Percentiles rank a stretch among this genome's conserved stretches.
phyloP scores from a whole-genome alignment of 2,888 invertebrate species.

The Hololepta plana region DNA sequence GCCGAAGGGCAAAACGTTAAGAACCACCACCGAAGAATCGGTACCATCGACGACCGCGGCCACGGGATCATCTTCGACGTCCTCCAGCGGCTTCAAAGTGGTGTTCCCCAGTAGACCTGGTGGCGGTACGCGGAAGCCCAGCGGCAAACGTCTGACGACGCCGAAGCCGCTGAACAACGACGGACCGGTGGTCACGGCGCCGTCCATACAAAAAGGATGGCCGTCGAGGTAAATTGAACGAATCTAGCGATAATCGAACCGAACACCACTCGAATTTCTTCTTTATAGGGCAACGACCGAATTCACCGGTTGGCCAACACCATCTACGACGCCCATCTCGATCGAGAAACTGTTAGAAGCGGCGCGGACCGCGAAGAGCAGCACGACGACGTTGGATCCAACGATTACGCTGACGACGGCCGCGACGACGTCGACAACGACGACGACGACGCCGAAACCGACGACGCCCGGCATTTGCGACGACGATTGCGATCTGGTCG shows the following conservation, averaged over 20 bases:
- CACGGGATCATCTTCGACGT: conserved; percentile 28
- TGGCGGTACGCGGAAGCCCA: conserved; percentile 33
- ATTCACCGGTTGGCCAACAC: conserved; percentile 82
- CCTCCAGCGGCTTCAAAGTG: conserved; percentile 37
- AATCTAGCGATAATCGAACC: not conserved
- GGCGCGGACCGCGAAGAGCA: conserved; percentile 35
- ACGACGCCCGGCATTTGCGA: conserved; percentile 65
- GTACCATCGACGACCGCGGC: conserved; percentile 14
- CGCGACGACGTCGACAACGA: conserved; percentile 49
- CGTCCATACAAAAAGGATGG: conserved; percentile 70
- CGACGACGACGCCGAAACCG: conserved; percentile 48
- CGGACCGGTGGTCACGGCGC: conserved; percentile 26
- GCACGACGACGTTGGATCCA: conserved; percentile 25
- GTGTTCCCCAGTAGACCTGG: conserved; percentile 69
- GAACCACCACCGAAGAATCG: conserved; percentile 7
- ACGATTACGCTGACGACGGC: conserved; percentile 39
- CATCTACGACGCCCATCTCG: conserved; percentile 72
- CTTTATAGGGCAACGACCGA: conserved; percentile 59
- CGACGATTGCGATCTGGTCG: conserved; percentile 67
- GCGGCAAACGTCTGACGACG: conserved; percentile 35
- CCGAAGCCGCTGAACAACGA: conserved; percentile 26
- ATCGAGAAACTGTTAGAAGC: conserved; percentile 62
- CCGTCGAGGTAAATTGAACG: conserved; percentile 46
- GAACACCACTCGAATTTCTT: conserved; percentile 1
- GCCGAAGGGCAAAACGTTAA: conserved; percentile 3